These are phyloP conservation scores for Entomobrya multifasciata DNA, from an alignment of 2,888 invertebrate species.

Conservation along the genomic window DNA sequence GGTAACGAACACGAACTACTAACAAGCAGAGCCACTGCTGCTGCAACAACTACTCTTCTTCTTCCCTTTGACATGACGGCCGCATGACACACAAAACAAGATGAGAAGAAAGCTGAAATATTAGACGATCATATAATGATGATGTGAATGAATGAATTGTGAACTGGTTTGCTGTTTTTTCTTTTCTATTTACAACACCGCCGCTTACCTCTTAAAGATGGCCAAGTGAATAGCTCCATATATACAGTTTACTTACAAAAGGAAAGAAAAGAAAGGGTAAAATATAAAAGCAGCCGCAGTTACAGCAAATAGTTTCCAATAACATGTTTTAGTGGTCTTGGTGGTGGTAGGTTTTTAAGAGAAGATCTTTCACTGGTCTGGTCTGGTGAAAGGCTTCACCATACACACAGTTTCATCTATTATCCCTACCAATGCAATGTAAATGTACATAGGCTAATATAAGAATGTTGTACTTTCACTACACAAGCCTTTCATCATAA, in stretches of 20 bases:
- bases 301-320: neutral
- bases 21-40: no score
- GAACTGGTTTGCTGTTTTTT: conserved; percentile 7
- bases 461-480: no score
- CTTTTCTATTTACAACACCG: no score
- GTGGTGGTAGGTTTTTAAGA: neutral
- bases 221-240: no score
- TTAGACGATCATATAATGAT: conserved; percentile 55
- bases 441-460: no score
- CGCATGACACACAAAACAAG: conserved; percentile 46
- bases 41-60: neutral
- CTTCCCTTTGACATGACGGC: neutral
- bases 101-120: conserved; percentile 47
- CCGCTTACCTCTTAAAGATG: no score
- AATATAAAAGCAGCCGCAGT: neutral
- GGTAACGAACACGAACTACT: neutral
- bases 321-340: neutral
- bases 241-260: no score
- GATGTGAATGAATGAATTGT: conserved; percentile 60
- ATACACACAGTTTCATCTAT: no score
- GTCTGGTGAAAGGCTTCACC: no score
- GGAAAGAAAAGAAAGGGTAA: no score
- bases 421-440: no score
- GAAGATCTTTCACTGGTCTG: no score
- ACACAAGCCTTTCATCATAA: conserved; percentile 33